These are phyloP conservation scores for Battus philenor DNA, from an alignment of 1,140 invertebrate genomes.

Conservation along the genomic window DNA sequence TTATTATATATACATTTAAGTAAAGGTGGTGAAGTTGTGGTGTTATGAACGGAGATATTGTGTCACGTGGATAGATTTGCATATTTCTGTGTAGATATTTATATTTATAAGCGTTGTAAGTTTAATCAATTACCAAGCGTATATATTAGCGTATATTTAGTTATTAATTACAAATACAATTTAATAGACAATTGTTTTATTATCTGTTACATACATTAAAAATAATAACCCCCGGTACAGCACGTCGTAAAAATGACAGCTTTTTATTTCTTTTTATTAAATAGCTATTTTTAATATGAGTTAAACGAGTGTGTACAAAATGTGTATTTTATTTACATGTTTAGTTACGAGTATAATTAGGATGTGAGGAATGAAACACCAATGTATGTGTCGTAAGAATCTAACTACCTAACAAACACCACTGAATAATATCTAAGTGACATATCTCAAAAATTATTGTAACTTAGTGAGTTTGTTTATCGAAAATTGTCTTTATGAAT, in stretches of 20 bases:
- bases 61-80: neutral
- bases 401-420: slow-evolving; percentile 43
- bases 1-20: slow-evolving; percentile 52
- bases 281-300: too few relatives aligned
- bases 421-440: slow-evolving; percentile 64
- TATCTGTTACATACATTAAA: neutral
- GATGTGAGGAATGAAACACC: slow-evolving; percentile 24
- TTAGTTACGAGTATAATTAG: too few relatives aligned
- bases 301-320: too few relatives aligned
- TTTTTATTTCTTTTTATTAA: too few relatives aligned
- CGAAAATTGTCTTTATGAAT: slow-evolving; percentile 74
- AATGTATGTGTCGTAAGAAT: slow-evolving; percentile 20
- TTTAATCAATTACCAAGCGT: too few relatives aligned
- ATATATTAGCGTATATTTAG: neutral
- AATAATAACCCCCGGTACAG: too few relatives aligned
- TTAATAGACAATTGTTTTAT: neutral
- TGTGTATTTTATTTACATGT: too few relatives aligned
- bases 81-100: neutral
- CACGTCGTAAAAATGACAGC: slow-evolving; percentile 5
- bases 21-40: slow-evolving; percentile 27
- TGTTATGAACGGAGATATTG: slow-evolving; percentile 8
- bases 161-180: slow-evolving; percentile 4
- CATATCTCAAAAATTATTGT: slow-evolving; percentile 73
- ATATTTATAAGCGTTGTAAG: slow-evolving; percentile 3
- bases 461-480: slow-evolving; percentile 73